phyloP scores from a whole-genome alignment of 1,140 invertebrate genomes.

The Cheumatopsyche charites region DNA sequence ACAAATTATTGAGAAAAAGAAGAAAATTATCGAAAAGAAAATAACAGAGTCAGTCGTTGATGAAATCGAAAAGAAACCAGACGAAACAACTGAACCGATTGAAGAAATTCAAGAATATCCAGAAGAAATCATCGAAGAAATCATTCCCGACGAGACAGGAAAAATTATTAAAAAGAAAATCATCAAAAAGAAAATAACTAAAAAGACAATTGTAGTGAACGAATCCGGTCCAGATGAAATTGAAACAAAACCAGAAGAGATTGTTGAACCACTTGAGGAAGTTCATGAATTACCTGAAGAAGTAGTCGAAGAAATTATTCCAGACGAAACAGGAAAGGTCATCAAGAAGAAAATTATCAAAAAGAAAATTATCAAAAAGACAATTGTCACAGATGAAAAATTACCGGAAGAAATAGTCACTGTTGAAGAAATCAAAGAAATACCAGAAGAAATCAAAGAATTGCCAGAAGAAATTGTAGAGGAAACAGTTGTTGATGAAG shows the following conservation, averaged over 20 bases:
- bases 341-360: conserved; percentile 37
- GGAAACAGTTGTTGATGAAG: conserved; percentile 42
- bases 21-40: conserved; percentile 36
- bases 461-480: conserved; percentile 33
- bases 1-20: conserved; percentile 9
- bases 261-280: neutral
- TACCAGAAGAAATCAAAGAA: conserved; percentile 52
- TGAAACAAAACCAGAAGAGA: conserved; percentile 40
- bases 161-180: conserved; percentile 34
- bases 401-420: conserved; percentile 47
- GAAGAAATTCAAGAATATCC: conserved; percentile 10
- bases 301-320: conserved; percentile 45
- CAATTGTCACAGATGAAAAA: conserved; percentile 47
- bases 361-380: conserved; percentile 39
- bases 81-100: too few relatives aligned
- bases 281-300: conserved; percentile 35
- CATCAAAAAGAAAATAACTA: conserved; percentile 48
- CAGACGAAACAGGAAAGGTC: conserved; percentile 43
- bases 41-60: too few relatives aligned
- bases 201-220: neutral
- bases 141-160: conserved; percentile 2
- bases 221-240: too few relatives aligned
- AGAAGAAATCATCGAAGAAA: conserved; percentile 32
- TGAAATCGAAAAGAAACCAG: too few relatives aligned
- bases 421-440: conserved; percentile 49